phyloP scores from a whole-genome alignment of 2,888 invertebrate species.

The Leucoma salicis region DNA sequence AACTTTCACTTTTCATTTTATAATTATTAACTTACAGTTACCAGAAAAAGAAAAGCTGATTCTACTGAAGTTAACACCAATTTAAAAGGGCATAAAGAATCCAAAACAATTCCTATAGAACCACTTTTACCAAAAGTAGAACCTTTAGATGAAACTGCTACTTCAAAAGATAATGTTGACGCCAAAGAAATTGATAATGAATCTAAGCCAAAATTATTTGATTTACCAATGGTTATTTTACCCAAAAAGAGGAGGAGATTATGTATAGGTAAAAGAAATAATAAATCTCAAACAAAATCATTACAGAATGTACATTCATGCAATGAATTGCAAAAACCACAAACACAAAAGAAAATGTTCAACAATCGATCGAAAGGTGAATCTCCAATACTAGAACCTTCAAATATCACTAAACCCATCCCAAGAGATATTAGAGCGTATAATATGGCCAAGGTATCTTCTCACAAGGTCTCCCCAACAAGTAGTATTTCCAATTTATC shows the following conservation, averaged over 20 bases:
- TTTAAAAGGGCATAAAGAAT: conserved; percentile 7
- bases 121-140: not conserved
- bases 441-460: conserved; percentile 14
- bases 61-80: conserved; percentile 13
- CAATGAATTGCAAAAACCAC: not conserved
- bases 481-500: conserved; percentile 48
- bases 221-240: not conserved
- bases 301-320: too few relatives aligned
- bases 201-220: not conserved
- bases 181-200: not conserved
- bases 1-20: not conserved
- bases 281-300: not conserved
- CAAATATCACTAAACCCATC: not conserved
- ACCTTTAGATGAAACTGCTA: not conserved
- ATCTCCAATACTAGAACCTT: not conserved
- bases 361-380: not conserved
- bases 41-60: conserved; percentile 34
- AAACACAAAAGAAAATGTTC: not conserved
- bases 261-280: not conserved
- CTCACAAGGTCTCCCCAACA: conserved; percentile 39
- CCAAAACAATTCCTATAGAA: not conserved
- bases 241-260: not conserved
- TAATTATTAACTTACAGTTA: conserved; percentile 19
- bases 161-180: not conserved
- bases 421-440: not conserved